Evolutionary conservation across 2,113 vertebrate species (phyloP).

Genomic region (Anolis carolinensis): DNA sequence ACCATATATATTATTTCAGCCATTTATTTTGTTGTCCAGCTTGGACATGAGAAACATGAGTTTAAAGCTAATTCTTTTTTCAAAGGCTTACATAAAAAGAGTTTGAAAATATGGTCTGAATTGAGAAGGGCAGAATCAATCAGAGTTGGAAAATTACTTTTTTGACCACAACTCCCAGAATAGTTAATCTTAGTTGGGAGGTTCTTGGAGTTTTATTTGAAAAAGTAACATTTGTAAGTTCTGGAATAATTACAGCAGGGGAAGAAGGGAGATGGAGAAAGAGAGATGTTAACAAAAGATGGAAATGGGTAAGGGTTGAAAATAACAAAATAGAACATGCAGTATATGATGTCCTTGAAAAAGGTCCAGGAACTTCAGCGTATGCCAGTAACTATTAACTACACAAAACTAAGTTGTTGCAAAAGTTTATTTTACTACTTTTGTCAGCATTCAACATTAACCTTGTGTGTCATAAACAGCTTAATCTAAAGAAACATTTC

Average conservation of each 20-base stretch:
- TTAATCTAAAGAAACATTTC: slow-evolving; percentile 32
- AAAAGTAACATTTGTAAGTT: too few species aligned
- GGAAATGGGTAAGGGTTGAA: slow-evolving; percentile 17
- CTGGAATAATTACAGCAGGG: neutral
- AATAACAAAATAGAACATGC: slow-evolving; percentile 50
- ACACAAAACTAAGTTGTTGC: slow-evolving; percentile 32
- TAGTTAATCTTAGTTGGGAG: too few species aligned
- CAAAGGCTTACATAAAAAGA: neutral
- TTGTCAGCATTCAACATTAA: slow-evolving; percentile 46
- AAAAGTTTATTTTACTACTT: slow-evolving; percentile 48
- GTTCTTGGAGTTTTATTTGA: too few species aligned
- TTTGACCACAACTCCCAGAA: too few species aligned
- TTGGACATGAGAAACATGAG: neutral
- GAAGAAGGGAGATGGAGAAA: neutral
- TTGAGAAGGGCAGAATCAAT: neutral
- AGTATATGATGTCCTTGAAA: slow-evolving; percentile 45
- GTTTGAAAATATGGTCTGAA: slow-evolving; percentile 20
- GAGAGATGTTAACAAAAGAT: neutral
- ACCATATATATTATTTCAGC: neutral
- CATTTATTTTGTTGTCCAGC: too few species aligned
- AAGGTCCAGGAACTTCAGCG: slow-evolving; percentile 38
- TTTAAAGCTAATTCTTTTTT: neutral
- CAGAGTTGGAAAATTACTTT: too few species aligned
- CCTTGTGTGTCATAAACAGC: slow-evolving; percentile 40
- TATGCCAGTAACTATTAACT: slow-evolving; percentile 52